Percentiles rank a stretch among this genome's conserved stretches.
These are phyloP conservation scores for Megaptera novaeangliae DNA, from an alignment of 2,113 vertebrate species.

Conservation along the genomic window DNA sequence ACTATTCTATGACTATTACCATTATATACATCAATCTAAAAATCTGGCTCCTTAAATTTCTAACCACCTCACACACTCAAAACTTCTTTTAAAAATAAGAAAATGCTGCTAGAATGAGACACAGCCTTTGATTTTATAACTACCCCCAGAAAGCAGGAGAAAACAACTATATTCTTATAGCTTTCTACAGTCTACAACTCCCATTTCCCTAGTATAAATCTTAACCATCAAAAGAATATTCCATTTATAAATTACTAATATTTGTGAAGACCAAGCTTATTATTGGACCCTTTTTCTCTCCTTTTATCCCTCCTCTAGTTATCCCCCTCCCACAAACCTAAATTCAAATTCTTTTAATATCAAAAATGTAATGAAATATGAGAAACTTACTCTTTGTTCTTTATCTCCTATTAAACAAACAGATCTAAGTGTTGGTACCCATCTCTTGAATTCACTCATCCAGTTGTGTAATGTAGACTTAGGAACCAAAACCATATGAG, in stretches of 20 bases:
- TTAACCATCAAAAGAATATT: not conserved
- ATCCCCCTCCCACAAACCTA: not conserved
- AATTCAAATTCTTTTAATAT: not conserved
- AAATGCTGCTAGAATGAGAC: not conserved
- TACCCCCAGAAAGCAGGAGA: not conserved
- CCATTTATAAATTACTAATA: not conserved
- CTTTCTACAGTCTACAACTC: not conserved
- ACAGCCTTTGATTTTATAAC: not conserved
- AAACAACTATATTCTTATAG: not conserved
- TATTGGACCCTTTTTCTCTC: not conserved
- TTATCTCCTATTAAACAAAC: constrained; percentile 96
- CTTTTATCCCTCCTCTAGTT: not conserved
- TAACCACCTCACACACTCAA: not conserved
- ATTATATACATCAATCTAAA: not conserved
- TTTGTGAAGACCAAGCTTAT: not conserved
- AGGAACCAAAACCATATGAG: constrained; percentile 98
- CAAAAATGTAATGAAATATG: not conserved
- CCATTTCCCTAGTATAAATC: not conserved
- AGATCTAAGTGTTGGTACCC: constrained; percentile 97
- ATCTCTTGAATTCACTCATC: constrained; percentile 99
- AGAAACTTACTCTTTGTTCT: constrained; percentile 89
- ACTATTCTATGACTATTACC: not conserved
- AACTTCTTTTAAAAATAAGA: not conserved
- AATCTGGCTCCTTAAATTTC: not conserved
- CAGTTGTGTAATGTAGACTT: constrained; percentile 99